A percentile compares a stretch with the other conserved stretches of the same genome.
phyloP scores from a whole-genome alignment of 2,888 invertebrate species.

The Cantharis lateralis region DNA sequence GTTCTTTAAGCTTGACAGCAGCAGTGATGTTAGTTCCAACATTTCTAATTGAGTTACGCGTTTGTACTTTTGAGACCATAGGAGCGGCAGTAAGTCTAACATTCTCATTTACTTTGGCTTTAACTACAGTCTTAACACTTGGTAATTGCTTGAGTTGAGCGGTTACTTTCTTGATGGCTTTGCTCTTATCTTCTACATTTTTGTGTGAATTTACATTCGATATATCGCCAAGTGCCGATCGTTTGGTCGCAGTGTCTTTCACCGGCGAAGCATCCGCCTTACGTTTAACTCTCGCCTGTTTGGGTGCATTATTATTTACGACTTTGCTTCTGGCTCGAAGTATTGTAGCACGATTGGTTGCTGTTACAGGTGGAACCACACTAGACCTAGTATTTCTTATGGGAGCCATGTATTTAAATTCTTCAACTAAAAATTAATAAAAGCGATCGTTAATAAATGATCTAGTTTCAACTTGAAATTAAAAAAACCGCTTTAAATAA shows the following conservation, averaged over 20 bases:
- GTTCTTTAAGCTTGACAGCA: constrained; percentile 50
- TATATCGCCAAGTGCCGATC: constrained; percentile 86
- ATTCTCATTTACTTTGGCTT: constrained; percentile 54
- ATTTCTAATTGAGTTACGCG: constrained; percentile 46
- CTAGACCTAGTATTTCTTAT: constrained; percentile 62
- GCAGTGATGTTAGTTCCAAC: constrained; percentile 48
- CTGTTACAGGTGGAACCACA: constrained; percentile 40
- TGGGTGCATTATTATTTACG: constrained; percentile 38
- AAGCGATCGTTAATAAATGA: neutral
- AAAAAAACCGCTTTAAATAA: neutral
- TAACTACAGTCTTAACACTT: constrained; percentile 50
- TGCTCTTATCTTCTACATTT: constrained; percentile 36
- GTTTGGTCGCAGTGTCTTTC: constrained; percentile 74
- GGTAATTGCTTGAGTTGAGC: constrained; percentile 47
- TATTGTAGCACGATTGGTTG: constrained; percentile 59
- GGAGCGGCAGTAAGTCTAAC: constrained; percentile 47
- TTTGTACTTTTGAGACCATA: constrained; percentile 43
- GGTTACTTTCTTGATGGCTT: constrained; percentile 58
- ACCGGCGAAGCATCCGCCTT: constrained; percentile 81
- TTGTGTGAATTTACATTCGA: constrained; percentile 68
- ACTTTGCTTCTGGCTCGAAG: constrained; percentile 60
- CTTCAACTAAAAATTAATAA: neutral
- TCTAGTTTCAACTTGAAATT: neutral
- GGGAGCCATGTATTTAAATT: constrained; percentile 64
- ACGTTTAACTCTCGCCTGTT: constrained; percentile 67